Conservation (phyloP, 1,140 invertebrate genomes). For the Chironomus tepperi region DNA sequence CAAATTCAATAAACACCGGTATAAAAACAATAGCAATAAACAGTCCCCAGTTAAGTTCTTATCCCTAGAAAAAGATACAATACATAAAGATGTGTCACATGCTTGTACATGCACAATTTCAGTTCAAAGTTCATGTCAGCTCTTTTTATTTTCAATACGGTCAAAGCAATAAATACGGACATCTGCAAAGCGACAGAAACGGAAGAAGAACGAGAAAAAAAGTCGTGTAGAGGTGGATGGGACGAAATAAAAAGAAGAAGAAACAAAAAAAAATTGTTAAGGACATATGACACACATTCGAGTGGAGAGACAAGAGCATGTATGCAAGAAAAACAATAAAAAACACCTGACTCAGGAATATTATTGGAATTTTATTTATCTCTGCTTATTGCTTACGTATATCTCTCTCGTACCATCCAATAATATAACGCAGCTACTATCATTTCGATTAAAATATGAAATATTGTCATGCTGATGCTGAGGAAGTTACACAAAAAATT, state of each 20-base stretch:
- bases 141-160: not conserved
- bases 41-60: too few relatives aligned
- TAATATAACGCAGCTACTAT: not conserved
- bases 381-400: not conserved
- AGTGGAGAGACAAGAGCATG: not conserved
- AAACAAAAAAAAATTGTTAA: not conserved
- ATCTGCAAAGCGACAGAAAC: not conserved
- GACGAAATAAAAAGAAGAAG: not conserved
- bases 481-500: too few relatives aligned
- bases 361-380: not conserved
- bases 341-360: constrained; percentile 14
- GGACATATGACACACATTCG: not conserved
- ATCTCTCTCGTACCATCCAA: not conserved
- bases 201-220: not conserved
- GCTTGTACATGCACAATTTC: not conserved
- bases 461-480: not conserved
- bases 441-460: constrained; percentile 1
- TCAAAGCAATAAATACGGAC: constrained; percentile 4
- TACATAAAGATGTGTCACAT: not conserved
- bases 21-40: too few relatives aligned
- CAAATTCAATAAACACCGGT: too few relatives aligned
- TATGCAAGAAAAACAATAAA: not conserved
- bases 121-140: constrained; percentile 12
- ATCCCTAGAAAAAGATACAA: too few relatives aligned
- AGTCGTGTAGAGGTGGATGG: not conserved